phyloP scores from a whole-genome alignment of 2,797 vertebrate species.

The Callimico goeldii region DNA sequence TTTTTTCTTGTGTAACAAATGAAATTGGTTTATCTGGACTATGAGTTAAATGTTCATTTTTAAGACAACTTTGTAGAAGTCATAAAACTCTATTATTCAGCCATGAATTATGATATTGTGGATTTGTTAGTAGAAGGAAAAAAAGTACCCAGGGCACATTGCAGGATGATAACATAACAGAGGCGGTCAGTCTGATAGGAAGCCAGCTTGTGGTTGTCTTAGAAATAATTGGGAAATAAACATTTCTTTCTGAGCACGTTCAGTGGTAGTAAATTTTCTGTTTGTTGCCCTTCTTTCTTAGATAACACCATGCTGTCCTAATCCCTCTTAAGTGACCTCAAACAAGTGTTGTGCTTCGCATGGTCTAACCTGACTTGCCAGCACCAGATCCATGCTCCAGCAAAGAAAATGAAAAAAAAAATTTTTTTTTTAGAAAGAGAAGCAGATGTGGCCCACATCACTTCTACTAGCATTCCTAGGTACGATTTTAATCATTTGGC shows the following conservation, averaged over 20 bases:
- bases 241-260: neutral
- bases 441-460: neutral
- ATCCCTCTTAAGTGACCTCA: neutral
- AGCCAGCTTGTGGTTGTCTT: neutral
- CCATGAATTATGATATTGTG: neutral
- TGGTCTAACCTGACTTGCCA: neutral
- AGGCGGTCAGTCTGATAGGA: neutral
- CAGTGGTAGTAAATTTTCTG: neutral
- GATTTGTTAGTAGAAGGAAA: neutral
- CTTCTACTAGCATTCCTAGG: too few species aligned
- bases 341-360: neutral
- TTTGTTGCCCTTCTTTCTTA: neutral
- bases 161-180: neutral
- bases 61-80: neutral
- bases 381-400: neutral
- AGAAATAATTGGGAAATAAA: slow-evolving; percentile 35
- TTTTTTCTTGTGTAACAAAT: neutral
- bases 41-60: neutral
- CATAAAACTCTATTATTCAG: neutral
- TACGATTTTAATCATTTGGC: too few species aligned
- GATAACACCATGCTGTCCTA: neutral
- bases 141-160: neutral
- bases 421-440: neutral
- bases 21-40: neutral
- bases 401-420: neutral